Evolutionary conservation across 2,113 vertebrate genomes (phyloP).

Genomic region (Albula glossodonta): DNA sequence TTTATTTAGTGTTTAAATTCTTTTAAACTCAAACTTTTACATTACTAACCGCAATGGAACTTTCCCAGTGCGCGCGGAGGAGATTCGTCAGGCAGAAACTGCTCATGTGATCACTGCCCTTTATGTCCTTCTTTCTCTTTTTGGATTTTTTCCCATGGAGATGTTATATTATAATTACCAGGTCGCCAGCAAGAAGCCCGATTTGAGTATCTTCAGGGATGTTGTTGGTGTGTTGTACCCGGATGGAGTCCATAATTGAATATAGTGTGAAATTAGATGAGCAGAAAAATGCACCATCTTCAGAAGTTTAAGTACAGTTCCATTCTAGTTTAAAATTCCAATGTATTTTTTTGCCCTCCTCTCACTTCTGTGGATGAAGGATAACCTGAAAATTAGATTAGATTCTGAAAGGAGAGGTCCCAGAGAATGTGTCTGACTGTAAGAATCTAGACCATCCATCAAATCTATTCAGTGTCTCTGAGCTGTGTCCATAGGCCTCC

Average conservation of each 20-base stretch:
- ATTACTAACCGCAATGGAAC: not conserved
- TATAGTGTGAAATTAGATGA: not conserved
- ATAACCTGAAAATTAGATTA: slow-evolving; percentile 7
- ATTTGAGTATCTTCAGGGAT: not conserved
- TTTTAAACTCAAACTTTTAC: not conserved
- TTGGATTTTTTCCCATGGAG: not conserved
- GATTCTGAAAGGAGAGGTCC: not conserved
- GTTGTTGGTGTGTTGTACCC: not conserved
- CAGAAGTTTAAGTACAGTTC: not conserved
- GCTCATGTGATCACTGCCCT: not conserved
- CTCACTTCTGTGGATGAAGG: not conserved
- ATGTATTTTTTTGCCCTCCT: not conserved
- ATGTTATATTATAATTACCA: not conserved
- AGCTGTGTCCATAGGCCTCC: too few relatives aligned
- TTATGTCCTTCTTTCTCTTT: not conserved
- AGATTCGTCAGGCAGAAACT: not conserved
- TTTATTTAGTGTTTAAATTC: not conserved
- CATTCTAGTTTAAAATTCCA: not conserved
- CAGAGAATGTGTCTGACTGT: not conserved
- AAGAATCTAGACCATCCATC: not conserved
- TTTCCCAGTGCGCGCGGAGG: not conserved
- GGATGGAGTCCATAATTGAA: not conserved
- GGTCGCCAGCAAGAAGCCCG: not conserved
- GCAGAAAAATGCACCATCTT: not conserved
- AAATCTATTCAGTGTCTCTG: not conserved